Base-by-base conservation (phyloP, 2,888 invertebrate genomes). In the Crematogaster levior region DNA sequence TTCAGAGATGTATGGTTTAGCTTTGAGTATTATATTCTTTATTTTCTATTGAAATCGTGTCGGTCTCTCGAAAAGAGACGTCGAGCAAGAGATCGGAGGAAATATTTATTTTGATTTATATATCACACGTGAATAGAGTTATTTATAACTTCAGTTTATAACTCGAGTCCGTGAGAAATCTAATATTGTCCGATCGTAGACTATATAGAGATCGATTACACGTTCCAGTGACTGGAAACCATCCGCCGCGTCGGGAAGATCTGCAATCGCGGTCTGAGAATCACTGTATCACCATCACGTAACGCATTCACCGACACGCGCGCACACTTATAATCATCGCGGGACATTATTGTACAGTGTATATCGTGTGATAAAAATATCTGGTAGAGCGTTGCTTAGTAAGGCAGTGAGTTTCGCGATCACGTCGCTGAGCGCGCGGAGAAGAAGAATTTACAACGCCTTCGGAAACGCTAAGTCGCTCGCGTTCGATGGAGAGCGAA, bases 251-350 rank as follows among this genome's bases (percentile, higher is more conserved):
- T 40, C 40, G 21, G 30, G 10, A 58, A 73, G 46, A 63, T 63
- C 46, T 46, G 21, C 34, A 24, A 30, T 63, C 63, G 27, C 30
- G 34, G 10, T 24, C 48, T 46, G 74, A 65, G 65, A 48, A 34
- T 74, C 65, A 65, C 65, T 48, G 73, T 46, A n/a, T 63, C 30
- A 48, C 40, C 30, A 61, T 48, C 46, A 65, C 48, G 48, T 65
- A 74, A 48, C 48, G 4, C 24, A 66, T 74, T 48, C 48, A 60
- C 27, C 40, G 30, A 60, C 72, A 43, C 40, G 46, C 46, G 63
- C 30, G 34, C 46, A 21, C 48, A 65, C 34, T 65, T 37, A 34
- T 21, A 63, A 74, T 74, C 63, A 24, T n/a, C 34, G 63, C 46
- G 46, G 34, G 24, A 48, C 34, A 37, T 51, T 53, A 51, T 53